Conservation (phyloP, 2,113 vertebrate genomes). For the Syngnathus scovelli region DNA sequence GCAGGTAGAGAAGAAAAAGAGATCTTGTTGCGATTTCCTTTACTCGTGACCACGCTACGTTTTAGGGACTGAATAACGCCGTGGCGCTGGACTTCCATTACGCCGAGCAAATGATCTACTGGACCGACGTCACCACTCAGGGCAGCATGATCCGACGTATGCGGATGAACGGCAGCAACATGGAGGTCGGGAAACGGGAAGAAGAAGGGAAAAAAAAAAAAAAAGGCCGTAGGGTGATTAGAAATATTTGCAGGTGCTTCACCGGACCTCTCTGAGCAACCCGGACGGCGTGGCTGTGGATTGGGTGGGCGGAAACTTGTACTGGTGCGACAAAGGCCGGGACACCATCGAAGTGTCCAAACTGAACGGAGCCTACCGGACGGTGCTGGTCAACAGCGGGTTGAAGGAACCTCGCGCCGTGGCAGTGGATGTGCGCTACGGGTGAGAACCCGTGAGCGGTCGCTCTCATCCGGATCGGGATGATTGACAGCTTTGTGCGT, state of each 20-base stretch:
- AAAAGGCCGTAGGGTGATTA: not conserved
- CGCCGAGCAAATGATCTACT: constrained; percentile 95
- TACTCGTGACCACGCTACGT: not conserved
- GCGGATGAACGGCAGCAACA: constrained; percentile 91
- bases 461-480: not conserved
- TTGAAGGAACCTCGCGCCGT: constrained; percentile 88
- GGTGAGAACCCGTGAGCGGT: constrained; percentile 69
- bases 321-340: constrained; percentile 97
- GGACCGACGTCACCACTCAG: constrained; percentile 97
- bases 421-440: constrained; percentile 90
- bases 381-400: constrained; percentile 89
- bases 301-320: constrained; percentile 96
- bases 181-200: constrained; percentile 73
- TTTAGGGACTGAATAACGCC: constrained; percentile 92
- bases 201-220: too few species aligned
- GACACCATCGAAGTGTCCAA: constrained; percentile 98
- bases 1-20: constrained; percentile 74
- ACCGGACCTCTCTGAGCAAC: constrained; percentile 96
- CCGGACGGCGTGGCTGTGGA: constrained; percentile 94
- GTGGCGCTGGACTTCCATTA: constrained; percentile 96
- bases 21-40: not conserved
- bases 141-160: constrained; percentile 99
- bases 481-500: not conserved
- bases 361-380: constrained; percentile 90
- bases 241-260: constrained; percentile 78